These are phyloP conservation scores for Orthonyx spaldingii DNA, from an alignment of 2,113 vertebrate species.

Conservation along the genomic window DNA sequence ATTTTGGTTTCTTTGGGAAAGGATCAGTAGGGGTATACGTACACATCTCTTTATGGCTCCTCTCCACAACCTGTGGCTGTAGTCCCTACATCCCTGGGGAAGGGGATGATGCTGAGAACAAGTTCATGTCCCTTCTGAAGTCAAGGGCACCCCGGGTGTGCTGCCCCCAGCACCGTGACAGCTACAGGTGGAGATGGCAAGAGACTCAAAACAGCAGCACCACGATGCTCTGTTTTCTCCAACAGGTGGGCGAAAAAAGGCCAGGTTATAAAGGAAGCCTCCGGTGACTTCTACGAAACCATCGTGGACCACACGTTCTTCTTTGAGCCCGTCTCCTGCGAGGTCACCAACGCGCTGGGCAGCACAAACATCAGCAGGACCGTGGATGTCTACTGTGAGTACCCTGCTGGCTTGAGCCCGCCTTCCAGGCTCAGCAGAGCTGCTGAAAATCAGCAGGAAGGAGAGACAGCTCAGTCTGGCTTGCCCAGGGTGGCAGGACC, in stretches of 20 bases:
- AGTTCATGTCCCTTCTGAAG: background rate
- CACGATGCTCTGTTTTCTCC: background rate
- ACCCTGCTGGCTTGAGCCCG: background rate
- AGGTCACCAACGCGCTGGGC: constrained; percentile 93
- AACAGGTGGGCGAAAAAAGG: constrained; percentile 95
- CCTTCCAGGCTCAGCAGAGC: background rate
- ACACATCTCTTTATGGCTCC: background rate
- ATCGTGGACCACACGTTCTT: constrained; percentile 95
- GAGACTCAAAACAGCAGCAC: background rate
- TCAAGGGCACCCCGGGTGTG: background rate
- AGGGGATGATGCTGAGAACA: fast-evolving
- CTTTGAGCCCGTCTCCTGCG: constrained; percentile 92
- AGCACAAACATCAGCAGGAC: constrained; percentile 97
- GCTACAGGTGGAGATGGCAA: fast-evolving
- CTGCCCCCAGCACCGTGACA: background rate
- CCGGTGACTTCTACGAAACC: constrained; percentile 88
- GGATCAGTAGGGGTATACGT: fast-evolving
- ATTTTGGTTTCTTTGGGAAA: background rate
- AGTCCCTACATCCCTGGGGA: background rate
- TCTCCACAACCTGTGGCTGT: background rate
- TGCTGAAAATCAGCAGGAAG: background rate
- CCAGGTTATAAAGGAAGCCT: constrained; percentile 89
- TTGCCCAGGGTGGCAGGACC: too few species aligned
- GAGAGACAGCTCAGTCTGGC: background rate
- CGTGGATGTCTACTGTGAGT: constrained; percentile 96